These are phyloP conservation scores for Merops nubicus DNA, from an alignment of 2,113 vertebrate species.

Conservation along the genomic window DNA sequence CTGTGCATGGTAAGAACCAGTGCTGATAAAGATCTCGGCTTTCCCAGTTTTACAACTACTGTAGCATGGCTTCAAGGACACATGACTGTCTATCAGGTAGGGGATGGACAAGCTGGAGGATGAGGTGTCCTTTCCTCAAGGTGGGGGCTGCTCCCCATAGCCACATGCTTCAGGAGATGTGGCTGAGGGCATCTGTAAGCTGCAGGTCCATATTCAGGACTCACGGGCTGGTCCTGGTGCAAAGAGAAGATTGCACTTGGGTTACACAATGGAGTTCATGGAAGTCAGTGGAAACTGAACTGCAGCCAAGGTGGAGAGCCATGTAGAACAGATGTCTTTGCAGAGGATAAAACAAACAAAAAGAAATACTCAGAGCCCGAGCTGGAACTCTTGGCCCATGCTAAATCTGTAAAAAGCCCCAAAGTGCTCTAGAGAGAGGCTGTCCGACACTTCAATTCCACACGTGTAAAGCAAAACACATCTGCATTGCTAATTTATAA, in stretches of 20 bases:
- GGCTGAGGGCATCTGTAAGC: not conserved
- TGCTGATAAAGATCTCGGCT: not conserved
- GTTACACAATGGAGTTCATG: slow-evolving; percentile 42
- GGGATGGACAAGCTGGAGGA: not conserved
- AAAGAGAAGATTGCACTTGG: not conserved
- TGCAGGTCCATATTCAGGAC: not conserved
- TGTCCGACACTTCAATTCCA: slow-evolving; percentile 39
- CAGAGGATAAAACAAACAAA: slow-evolving; percentile 51
- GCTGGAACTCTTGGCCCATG: not conserved
- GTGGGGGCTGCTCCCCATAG: not conserved
- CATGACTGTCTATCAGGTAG: not conserved
- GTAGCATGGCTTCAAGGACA: not conserved
- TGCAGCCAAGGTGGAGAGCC: slow-evolving; percentile 17
- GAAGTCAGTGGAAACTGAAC: slow-evolving; percentile 16
- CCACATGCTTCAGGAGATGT: not conserved
- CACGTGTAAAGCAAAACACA: slow-evolving; percentile 44
- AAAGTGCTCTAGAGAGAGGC: slow-evolving; percentile 40
- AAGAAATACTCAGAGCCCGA: slow-evolving; percentile 14
- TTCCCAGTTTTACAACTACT: slow-evolving; percentile 29
- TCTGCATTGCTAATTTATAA: slow-evolving; percentile 66
- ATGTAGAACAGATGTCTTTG: slow-evolving; percentile 46
- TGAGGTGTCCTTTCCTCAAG: not conserved
- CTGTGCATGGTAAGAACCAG: not conserved
- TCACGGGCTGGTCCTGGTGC: not conserved
- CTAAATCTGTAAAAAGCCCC: slow-evolving; percentile 36